These are phyloP conservation scores for Monopterus albus DNA, from an alignment of 2,113 vertebrate genomes.

Conservation along the genomic window DNA sequence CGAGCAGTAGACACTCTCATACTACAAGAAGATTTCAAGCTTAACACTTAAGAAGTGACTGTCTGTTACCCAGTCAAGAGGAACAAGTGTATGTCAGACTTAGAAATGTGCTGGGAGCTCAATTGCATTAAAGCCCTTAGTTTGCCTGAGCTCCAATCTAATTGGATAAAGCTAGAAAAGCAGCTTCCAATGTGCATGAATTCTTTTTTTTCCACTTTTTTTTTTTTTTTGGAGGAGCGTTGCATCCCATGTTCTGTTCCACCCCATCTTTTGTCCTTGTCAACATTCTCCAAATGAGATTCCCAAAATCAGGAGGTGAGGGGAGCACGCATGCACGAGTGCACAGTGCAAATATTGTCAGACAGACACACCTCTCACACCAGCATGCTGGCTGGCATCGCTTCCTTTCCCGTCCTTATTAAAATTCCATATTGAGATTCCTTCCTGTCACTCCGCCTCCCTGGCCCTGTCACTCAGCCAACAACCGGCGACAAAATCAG, in stretches of 20 bases:
- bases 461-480: conserved; percentile 77
- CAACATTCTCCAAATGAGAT: conserved; percentile 79
- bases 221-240: conserved; percentile 33
- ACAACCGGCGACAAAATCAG: conserved; percentile 67
- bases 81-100: conserved; percentile 81
- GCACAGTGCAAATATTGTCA: conserved; percentile 73
- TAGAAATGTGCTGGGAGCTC: conserved; percentile 78
- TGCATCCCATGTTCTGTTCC: conserved; percentile 40
- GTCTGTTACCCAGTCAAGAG: conserved; percentile 80
- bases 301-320: conserved; percentile 77
- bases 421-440: conserved; percentile 83
- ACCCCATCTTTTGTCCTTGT: conserved; percentile 78
- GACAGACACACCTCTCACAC: conserved; percentile 79
- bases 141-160: conserved; percentile 79
- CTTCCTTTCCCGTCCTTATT: conserved; percentile 77
- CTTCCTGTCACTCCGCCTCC: conserved; percentile 78
- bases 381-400: conserved; percentile 68
- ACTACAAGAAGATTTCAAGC: conserved; percentile 68
- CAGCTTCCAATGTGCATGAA: conserved; percentile 72
- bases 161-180: conserved; percentile 83
- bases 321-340: conserved; percentile 61
- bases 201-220: conserved; percentile 33
- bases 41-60: conserved; percentile 80
- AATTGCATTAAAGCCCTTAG: conserved; percentile 83
- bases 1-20: conserved; percentile 29